Evolutionary conservation across 2,113 vertebrate species (phyloP).

Genomic region (Nicator chloris): DNA sequence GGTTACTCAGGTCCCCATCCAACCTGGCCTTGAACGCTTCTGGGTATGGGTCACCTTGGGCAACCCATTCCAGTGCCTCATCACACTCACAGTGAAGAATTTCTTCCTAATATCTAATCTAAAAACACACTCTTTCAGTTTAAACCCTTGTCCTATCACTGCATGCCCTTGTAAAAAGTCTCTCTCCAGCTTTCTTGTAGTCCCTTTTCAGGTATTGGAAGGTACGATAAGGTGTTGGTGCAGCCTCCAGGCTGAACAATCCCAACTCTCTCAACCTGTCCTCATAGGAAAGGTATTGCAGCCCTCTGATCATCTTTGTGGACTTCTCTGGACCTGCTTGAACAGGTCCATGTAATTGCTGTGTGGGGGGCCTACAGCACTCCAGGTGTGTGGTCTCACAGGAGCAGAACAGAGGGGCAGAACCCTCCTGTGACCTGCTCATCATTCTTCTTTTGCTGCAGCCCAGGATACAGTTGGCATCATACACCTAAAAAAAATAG

Average conservation of each 20-base stretch:
- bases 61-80: neutral
- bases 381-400: neutral
- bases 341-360: neutral
- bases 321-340: neutral
- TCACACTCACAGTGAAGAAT: neutral
- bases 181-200: neutral
- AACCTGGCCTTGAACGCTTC: neutral
- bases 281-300: neutral
- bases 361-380: neutral
- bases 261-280: neutral
- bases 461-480: neutral
- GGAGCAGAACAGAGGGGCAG: neutral
- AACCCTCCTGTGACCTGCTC: neutral
- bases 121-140: neutral
- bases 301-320: neutral
- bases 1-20: neutral
- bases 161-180: neutral
- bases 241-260: neutral
- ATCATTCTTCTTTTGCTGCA: neutral
- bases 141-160: neutral
- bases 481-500: neutral
- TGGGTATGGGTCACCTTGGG: neutral
- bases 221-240: neutral
- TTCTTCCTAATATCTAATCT: neutral
- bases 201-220: neutral